These are phyloP conservation scores for Bacillus rossius DNA, from an alignment of 1,140 invertebrate genomes.

Conservation along the genomic window DNA sequence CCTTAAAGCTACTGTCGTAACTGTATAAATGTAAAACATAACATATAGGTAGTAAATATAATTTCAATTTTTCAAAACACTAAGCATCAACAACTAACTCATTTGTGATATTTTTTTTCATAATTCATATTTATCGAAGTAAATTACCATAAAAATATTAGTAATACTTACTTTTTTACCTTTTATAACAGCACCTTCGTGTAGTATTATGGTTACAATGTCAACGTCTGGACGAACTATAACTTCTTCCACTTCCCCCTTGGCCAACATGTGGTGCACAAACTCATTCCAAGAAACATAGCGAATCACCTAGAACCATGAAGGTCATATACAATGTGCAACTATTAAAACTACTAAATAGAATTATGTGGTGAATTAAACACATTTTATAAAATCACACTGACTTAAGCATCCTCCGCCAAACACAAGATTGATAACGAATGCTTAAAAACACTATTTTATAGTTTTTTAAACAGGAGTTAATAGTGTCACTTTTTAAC, in stretches of 20 bases:
- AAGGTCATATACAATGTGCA: conserved; percentile 3
- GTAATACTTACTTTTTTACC: conserved; percentile 57
- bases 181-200: conserved; percentile 84
- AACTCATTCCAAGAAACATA: conserved; percentile 96
- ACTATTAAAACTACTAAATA: neutral
- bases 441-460: neutral
- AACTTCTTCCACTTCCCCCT: conserved; percentile 87
- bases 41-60: no score
- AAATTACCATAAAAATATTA: no score
- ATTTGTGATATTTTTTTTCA: no score
- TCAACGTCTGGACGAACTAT: conserved; percentile 78
- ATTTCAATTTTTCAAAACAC: no score
- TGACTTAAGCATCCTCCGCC: neutral
- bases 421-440: neutral
- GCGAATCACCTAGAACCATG: conserved; percentile 38
- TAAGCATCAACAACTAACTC: no score
- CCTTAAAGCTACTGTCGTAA: no score
- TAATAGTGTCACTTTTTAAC: no score
- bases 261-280: conserved; percentile 84
- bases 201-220: conserved; percentile 74
- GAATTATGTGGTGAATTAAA: no score
- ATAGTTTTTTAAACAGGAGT: no score
- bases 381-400: no score
- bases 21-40: no score
- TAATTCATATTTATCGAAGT: no score